Evolutionary conservation across 2,888 invertebrate species (phyloP).

Genomic region (Scrobipalpa costella): DNA sequence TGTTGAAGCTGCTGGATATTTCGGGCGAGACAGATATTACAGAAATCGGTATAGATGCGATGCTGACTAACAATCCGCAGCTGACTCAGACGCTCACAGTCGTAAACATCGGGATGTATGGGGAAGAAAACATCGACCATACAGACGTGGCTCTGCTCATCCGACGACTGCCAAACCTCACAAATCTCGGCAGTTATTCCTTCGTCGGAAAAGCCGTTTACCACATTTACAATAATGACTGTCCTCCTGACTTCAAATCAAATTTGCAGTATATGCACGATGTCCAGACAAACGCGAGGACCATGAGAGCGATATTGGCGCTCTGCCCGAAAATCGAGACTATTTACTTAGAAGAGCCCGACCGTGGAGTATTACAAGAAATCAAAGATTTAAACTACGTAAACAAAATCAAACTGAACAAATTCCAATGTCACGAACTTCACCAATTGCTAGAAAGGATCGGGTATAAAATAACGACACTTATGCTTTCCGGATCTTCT

Average conservation of each 20-base stretch:
- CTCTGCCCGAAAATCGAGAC: conserved; percentile 84
- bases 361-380: conserved; percentile 74
- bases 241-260: conserved; percentile 79
- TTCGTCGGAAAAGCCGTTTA: conserved; percentile 84
- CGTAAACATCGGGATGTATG: conserved; percentile 85
- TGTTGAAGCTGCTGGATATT: conserved; percentile 83
- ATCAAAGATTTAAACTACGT: conserved; percentile 74
- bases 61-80: conserved; percentile 77
- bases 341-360: conserved; percentile 84
- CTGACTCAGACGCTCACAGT: conserved; percentile 80
- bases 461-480: conserved; percentile 76
- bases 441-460: conserved; percentile 79
- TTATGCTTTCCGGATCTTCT: conserved; percentile 81
- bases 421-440: conserved; percentile 83
- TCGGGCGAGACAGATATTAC: conserved; percentile 87
- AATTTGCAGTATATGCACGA: conserved; percentile 86
- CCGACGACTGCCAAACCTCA: conserved; percentile 83
- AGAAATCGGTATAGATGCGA: conserved; percentile 82
- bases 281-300: conserved; percentile 81
- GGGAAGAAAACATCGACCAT: conserved; percentile 85
- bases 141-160: conserved; percentile 84
- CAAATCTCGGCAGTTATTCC: conserved; percentile 84
- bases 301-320: conserved; percentile 81
- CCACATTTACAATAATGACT: conserved; percentile 78
- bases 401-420: conserved; percentile 82